Evolutionary conservation across 1,140 invertebrate genomes (phyloP).

Genomic region (Hylaeus anthracinus): DNA sequence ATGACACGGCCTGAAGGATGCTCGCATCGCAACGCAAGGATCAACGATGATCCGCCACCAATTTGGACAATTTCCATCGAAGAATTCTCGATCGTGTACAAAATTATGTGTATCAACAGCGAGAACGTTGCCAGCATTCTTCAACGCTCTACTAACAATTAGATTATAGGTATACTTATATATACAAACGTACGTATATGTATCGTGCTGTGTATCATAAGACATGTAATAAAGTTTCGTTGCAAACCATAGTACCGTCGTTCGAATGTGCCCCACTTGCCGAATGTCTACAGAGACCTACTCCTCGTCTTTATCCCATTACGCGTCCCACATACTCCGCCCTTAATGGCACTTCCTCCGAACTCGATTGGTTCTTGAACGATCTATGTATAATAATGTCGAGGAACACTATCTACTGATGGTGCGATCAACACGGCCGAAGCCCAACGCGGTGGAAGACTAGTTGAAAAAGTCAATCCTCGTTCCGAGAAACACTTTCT

Average conservation of each 20-base stretch:
- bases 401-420: too few relatives aligned
- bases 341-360: neutral
- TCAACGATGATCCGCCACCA: too few relatives aligned
- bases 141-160: constrained; percentile 10
- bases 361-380: neutral
- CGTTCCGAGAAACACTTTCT: too few relatives aligned
- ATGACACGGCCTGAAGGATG: neutral
- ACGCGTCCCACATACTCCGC: neutral
- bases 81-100: too few relatives aligned
- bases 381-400: too few relatives aligned
- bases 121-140: neutral
- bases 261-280: neutral
- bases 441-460: too few relatives aligned
- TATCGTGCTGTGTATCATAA: neutral
- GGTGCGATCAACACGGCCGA: too few relatives aligned
- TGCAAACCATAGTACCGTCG: neutral
- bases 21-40: neutral
- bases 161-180: neutral
- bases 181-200: neutral
- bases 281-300: neutral
- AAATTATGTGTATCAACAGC: too few relatives aligned
- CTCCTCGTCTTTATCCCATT: neutral
- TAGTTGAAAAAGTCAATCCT: too few relatives aligned
- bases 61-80: too few relatives aligned
- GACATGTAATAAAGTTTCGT: constrained; percentile 5